phyloP scores from a whole-genome alignment of 1,140 invertebrate genomes.

The Brachionus angularis region DNA sequence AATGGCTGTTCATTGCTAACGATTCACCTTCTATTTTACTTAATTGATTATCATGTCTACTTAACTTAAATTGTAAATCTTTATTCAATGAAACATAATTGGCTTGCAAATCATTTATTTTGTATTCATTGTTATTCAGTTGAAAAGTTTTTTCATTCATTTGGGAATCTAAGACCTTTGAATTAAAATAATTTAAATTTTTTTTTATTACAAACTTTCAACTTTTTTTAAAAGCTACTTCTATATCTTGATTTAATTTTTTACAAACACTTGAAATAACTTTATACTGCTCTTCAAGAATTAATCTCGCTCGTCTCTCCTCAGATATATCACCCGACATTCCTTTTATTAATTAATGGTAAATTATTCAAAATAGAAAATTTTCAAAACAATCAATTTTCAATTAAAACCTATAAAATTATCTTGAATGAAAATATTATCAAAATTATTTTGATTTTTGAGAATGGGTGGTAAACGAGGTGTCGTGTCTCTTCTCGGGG shows the following conservation, averaged over 20 bases:
- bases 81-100: conserved; percentile 29
- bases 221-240: too few species aligned
- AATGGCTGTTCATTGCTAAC: neutral
- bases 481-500: conserved; percentile 15
- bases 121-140: conserved; percentile 40
- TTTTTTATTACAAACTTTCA: too few species aligned
- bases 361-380: too few species aligned
- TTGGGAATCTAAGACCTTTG: conserved; percentile 8
- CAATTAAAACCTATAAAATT: too few species aligned
- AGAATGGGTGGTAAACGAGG: conserved; percentile 12
- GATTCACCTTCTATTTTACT: conserved; percentile 23
- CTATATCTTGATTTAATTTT: conserved; percentile 42
- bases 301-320: neutral
- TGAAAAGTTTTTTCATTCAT: conserved; percentile 5
- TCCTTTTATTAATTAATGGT: neutral
- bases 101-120: conserved; percentile 40
- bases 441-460: neutral
- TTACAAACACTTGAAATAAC: conserved; percentile 39
- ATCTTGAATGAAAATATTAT: neutral
- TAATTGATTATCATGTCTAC: conserved; percentile 21
- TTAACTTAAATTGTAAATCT: conserved; percentile 38
- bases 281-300: conserved; percentile 38
- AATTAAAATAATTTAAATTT: neutral
- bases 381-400: too few species aligned
- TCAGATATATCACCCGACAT: conserved; percentile 29